Base-by-base conservation (phyloP, 2,113 vertebrate species). In the Girardinichthys multiradiatus region DNA sequence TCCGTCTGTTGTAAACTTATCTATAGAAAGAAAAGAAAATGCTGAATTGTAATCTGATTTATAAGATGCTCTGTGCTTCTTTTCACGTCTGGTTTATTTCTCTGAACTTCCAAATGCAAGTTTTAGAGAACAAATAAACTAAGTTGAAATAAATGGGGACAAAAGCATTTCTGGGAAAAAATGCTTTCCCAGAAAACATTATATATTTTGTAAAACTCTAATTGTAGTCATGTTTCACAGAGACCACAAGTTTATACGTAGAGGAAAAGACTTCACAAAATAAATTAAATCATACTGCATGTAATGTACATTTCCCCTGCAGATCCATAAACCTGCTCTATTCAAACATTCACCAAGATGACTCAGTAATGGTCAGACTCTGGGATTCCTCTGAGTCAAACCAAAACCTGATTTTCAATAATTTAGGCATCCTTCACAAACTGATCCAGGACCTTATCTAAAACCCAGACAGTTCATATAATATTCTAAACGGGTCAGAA, bases 261-360 rank as follows among this genome's bases (percentile, higher is more conserved):
- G 17, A 29, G 6, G 3, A 60, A 60, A 30, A 0, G 1, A 2
- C 17, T 21, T 1, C 17, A 63, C n/a, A 63, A 6, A 37, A 37
- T 26, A 72, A n/a, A 58, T 42, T 3, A 12, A 33, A 39, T 66
- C 4, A 31, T 13, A 24, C 28, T 35, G 42, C 59, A 28, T 60
- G 14, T 11, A 29, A 26, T 60, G 64, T 26, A 70, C 48, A 39
- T 37, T 14, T 27, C 29, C 2, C 14, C n/a, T 45, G 31, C 60
- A 29, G 68, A 60, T 51, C 35, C 65, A 70, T 59, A 60, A 76
- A 68, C 48, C 70, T 70, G 63, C 29, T 67, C 57, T 31, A 27
- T 51, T 9, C 27, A 57, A 67, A 4, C 8, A 27, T 66, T 65
- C 19, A 28, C 37, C 31, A 31, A 29, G 58, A 70, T 65, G 69